Base-by-base conservation (phyloP, 1,140 invertebrate species). In the Nomia melanderi region DNA sequence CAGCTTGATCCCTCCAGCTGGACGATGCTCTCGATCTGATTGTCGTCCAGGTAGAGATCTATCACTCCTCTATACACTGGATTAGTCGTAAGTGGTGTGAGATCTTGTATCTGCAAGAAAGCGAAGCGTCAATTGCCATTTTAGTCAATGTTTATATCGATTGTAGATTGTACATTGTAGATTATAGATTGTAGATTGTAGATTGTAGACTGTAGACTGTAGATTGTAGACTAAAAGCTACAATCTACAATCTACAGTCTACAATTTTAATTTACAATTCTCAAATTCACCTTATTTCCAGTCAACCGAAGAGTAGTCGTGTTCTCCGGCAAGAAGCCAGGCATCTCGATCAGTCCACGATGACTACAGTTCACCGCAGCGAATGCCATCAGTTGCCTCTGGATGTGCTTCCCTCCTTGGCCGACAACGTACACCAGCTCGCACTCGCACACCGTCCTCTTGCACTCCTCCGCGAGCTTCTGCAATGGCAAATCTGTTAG, bases 41-140 rank as follows among this genome's bases (percentile, higher is more conserved):
- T 97, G 83, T 96, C 93, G 84, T 97, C 96, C 66, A 97, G 87
- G 87, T 96, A 96, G 4, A 97, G 87, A 85, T 97, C 96, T 39
- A 94, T 88, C 0, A 97, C 93, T 71, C 93, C 91, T 47, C 92
- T 92, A 83, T 96, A 97, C 56, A 92, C 89, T 0, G 92, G 92
- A 91, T 96, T 96, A 11, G 93, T 94, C 0, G 94, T 93, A 17
- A 97, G 90, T 0, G 94, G 93, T 54, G 92, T 92, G 57, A 96
- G 90, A 74, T 95, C 93, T 9, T 89, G 91, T 74, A 96, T 94
- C 95, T 96, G 87, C 1, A 27, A 47, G 36, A 66, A 36, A 36
- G n/a, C n/a, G n/a, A n/a, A n/a, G n/a, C n/a, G n/a, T n/a, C n/a
- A n/a, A 36, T 36, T 29, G 20, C 1, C 1, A 44, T 17, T 14